Percentiles rank a stretch among this genome's conserved stretches.
Evolutionary conservation across 1,140 invertebrate genomes (phyloP).

Genomic region (Hormaphis cornu): DNA sequence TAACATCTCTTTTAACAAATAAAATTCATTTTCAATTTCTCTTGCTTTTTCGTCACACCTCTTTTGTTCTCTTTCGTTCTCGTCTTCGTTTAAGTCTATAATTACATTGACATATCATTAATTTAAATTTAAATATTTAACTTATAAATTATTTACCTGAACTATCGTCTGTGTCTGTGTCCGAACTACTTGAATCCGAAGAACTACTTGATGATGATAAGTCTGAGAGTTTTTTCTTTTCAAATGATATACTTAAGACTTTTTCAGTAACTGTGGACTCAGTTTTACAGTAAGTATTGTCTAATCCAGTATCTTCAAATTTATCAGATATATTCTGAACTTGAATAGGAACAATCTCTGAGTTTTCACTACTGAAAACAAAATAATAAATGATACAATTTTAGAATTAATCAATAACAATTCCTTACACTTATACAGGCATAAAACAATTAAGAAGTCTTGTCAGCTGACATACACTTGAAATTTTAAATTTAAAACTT

Average conservation of each 20-base stretch:
- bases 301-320: neutral
- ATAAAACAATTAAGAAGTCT: too few species aligned
- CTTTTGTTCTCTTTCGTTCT: constrained; percentile 70
- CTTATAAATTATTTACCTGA: constrained; percentile 40
- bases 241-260: neutral
- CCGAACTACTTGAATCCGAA: constrained; percentile 39
- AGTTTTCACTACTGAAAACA: constrained; percentile 7
- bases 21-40: constrained; percentile 82
- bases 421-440: too few species aligned
- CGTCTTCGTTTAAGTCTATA: constrained; percentile 81
- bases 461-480: too few species aligned
- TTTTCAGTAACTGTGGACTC: neutral
- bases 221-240: constrained; percentile 37
- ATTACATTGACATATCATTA: constrained; percentile 1
- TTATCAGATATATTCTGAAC: neutral
- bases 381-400: too few species aligned
- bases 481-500: too few species aligned
- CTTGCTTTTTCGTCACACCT: constrained; percentile 77
- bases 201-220: constrained; percentile 38
- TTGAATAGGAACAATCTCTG: neutral
- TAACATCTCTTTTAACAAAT: constrained; percentile 36
- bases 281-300: neutral
- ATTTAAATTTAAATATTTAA: neutral
- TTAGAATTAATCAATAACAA: too few species aligned
- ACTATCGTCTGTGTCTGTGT: constrained; percentile 46